Base-by-base conservation (phyloP, 2,888 invertebrate genomes). In the Drosophila merina region DNA sequence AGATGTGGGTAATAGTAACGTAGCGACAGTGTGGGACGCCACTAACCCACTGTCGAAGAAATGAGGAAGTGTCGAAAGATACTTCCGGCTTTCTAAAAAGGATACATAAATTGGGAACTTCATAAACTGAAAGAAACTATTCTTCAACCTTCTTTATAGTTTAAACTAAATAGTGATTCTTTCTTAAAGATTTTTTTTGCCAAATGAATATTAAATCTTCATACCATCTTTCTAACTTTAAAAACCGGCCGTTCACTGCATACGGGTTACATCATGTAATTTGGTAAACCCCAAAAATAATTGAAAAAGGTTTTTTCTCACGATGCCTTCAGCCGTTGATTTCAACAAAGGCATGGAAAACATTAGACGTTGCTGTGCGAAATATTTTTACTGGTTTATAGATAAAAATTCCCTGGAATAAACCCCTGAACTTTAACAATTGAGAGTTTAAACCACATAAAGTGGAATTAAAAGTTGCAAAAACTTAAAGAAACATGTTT, bases 1-100 rank as follows among this genome's bases (percentile, higher is more conserved):
- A 12, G 6, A 10, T 58, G 48, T 48, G 48, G 48, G 48, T 14
- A 12, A n/a, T 14, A 33, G 48, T 14, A 12, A n/a, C n/a, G 30
- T 20, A 33, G 36, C 20, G 26, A 9, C 9, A 14, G 30, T 26
- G 31, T 70, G 69, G 14, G 62, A 54, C 49, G 62, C 75, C 64
- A 73, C 77, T 82, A 77, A 76, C 77, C 77, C 66, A 82, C 62
- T 75, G 67, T 68, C 59, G 54, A 77, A 51, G 85, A 83, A 86
- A 86, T 79, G 80, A 84, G 88, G 83, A 84, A 84, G 62, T 68
- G 47, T 54, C 50, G 40, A 51, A 30, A 28, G 26, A 57, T 14
- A 50, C 68, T 87, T 83, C 83, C 83, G 86, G 66, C 75, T 77
- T 76, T 68, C 57, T 14, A 33, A 44, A 44, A 31, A 62, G 60